Evolutionary conservation across 2,113 vertebrate genomes (phyloP).

Genomic region (Blennius ocellaris): DNA sequence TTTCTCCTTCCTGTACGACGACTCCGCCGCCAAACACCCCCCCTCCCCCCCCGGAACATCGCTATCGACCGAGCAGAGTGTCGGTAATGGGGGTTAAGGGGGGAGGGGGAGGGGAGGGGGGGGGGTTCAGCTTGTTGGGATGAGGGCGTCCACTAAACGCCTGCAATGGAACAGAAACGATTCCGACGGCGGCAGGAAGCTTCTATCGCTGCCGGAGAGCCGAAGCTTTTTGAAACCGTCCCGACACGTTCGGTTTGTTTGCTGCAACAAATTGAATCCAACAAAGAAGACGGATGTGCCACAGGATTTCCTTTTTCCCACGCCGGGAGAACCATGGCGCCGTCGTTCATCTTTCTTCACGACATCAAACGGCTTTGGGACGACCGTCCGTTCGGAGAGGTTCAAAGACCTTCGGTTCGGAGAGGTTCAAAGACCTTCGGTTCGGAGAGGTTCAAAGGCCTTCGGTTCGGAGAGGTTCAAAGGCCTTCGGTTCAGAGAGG

Average conservation of each 20-base stretch:
- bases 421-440: too few species aligned
- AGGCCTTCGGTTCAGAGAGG: too few species aligned
- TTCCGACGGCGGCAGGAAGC: slow-evolving; percentile 3
- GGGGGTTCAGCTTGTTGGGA: too few species aligned
- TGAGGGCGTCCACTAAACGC: neutral
- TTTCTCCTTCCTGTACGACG: too few species aligned
- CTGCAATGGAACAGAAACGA: neutral
- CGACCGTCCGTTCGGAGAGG: neutral
- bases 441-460: too few species aligned
- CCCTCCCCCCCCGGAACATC: too few species aligned
- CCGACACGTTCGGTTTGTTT: slow-evolving; percentile 2
- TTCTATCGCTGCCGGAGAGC: slow-evolving; percentile 1
- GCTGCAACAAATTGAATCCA: slow-evolving; percentile 19
- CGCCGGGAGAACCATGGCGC: neutral
- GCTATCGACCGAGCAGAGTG: too few species aligned
- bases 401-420: too few species aligned
- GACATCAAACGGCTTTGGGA: neutral
- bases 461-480: too few species aligned
- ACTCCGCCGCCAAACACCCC: too few species aligned
- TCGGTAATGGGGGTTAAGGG: too few species aligned
- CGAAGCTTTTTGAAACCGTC: slow-evolving; percentile 14
- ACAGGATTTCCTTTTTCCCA: slow-evolving; percentile 5
- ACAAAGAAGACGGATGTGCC: slow-evolving; percentile 18
- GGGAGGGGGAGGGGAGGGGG: too few species aligned
- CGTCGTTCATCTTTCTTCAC: slow-evolving; percentile 19